A percentile compares a stretch with the other conserved stretches of the same genome.
Conservation (phyloP, 2,113 vertebrate species). For the Pteropus alecto region DNA sequence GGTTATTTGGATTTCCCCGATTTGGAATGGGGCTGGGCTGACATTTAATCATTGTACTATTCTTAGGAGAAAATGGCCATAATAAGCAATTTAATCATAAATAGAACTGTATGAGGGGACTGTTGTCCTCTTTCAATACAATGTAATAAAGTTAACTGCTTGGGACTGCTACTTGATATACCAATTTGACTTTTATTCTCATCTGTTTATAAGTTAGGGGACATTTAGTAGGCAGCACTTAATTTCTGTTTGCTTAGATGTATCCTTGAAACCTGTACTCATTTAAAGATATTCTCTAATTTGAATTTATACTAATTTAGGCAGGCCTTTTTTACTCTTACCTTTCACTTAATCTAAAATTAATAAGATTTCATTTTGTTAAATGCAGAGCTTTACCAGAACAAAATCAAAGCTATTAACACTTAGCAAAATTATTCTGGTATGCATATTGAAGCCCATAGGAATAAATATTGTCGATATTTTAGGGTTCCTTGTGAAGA, state of each 20-base stretch:
- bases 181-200: slow-evolving; percentile 21
- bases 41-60: slow-evolving; percentile 64
- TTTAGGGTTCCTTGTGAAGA: background rate
- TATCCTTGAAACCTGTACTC: slow-evolving; percentile 26
- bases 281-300: background rate
- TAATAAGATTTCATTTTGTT: slow-evolving; percentile 11
- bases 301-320: slow-evolving; percentile 4
- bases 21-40: slow-evolving; percentile 67
- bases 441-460: background rate
- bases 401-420: background rate
- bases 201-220: background rate
- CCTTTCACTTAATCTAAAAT: slow-evolving; percentile 7
- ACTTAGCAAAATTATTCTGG: background rate
- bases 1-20: slow-evolving; percentile 58
- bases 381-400: background rate
- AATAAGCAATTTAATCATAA: slow-evolving; percentile 64
- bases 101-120: slow-evolving; percentile 44
- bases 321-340: background rate
- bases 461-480: background rate
- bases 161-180: background rate
- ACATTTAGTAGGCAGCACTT: background rate
- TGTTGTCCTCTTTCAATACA: slow-evolving; percentile 46
- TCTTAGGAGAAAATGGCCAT: slow-evolving; percentile 62
- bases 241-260: slow-evolving; percentile 22
- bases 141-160: slow-evolving; percentile 9